A percentile compares a stretch with the other conserved stretches of the same genome.
Evolutionary conservation across 2,113 vertebrate species (phyloP).

Genomic region (Pampusana beccarii): DNA sequence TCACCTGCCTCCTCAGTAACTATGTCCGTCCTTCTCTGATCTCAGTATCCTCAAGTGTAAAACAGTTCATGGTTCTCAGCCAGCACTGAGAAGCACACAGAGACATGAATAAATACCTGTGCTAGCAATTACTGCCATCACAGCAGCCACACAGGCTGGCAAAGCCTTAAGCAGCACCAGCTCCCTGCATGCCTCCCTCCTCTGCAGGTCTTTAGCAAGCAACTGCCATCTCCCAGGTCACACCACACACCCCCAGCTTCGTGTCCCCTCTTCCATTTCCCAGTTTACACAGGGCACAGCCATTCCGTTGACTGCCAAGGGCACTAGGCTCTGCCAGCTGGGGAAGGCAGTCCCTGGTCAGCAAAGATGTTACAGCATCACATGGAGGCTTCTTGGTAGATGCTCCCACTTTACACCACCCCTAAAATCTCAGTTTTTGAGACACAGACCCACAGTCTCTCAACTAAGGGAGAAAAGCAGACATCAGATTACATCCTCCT

Average conservation of each 20-base stretch:
- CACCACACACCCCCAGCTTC: accelerated
- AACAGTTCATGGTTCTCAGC: background rate
- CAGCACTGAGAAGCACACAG: background rate
- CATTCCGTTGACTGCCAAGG: background rate
- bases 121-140: background rate
- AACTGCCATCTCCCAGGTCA: background rate
- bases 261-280: background rate
- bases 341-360: background rate
- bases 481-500: background rate
- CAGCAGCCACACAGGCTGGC: background rate
- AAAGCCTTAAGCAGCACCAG: background rate
- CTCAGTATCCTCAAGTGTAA: background rate
- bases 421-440: background rate
- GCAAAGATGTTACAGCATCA: background rate
- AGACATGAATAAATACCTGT: background rate
- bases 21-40: background rate
- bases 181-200: background rate
- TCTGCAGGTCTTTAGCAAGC: background rate
- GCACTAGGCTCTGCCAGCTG: background rate
- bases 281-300: background rate
- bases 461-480: background rate
- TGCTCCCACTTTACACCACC: background rate
- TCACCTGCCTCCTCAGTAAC: background rate
- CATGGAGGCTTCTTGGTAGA: background rate
- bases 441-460: background rate